Conservation (phyloP, 92 coral and sea anemone species). For the Montipora capitata region DNA sequence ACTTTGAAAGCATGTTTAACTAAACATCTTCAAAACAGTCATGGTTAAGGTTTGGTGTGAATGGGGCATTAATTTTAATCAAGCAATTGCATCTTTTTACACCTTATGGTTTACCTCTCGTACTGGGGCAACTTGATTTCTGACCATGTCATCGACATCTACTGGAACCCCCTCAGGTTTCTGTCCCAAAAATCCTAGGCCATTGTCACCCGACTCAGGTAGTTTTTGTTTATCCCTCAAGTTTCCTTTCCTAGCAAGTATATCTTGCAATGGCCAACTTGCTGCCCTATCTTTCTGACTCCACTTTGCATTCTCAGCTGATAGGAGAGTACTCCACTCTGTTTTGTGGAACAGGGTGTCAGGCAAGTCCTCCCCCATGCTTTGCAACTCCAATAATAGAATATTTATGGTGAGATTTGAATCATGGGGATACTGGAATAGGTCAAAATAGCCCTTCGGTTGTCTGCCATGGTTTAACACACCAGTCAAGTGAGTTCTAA, state of each 20-base stretch:
- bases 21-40: background rate
- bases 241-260: background rate
- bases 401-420: conserved; percentile 73
- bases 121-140: no score
- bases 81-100: background rate
- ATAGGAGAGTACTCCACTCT: conserved; percentile 54
- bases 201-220: conserved; percentile 13
- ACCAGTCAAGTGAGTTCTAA: conserved; percentile 79
- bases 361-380: conserved; percentile 71
- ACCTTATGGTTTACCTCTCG: conserved; percentile 36
- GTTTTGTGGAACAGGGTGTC: conserved; percentile 54
- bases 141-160: conserved; percentile 3
- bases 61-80: background rate
- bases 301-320: conserved; percentile 32
- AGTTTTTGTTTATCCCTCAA: background rate
- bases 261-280: conserved; percentile 48
- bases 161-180: conserved; percentile 56
- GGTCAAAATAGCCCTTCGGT: conserved; percentile 73
- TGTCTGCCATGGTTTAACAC: conserved; percentile 78
- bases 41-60: background rate
- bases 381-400: conserved; percentile 62
- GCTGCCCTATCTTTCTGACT: conserved; percentile 17
- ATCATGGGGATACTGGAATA: conserved; percentile 78
- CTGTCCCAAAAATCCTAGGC: conserved; percentile 50
- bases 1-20: background rate